These are phyloP conservation scores for Sarcoramphus papa DNA, from an alignment of 2,797 vertebrate genomes.

Conservation along the genomic window DNA sequence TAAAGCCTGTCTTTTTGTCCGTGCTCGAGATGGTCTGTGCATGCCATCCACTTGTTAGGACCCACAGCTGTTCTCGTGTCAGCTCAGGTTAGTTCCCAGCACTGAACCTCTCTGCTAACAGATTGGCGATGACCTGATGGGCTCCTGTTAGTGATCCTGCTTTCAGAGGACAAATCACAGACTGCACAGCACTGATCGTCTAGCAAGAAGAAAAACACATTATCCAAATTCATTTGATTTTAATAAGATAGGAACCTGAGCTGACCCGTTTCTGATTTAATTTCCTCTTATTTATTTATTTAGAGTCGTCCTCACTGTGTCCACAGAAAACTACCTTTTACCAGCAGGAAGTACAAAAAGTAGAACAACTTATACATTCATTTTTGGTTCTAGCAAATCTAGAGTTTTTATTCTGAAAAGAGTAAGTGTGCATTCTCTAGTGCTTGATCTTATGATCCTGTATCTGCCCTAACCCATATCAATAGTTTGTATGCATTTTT, in stretches of 20 bases:
- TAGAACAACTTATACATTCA: neutral
- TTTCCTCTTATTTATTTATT: neutral
- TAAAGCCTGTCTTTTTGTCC: neutral
- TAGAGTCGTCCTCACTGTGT: neutral
- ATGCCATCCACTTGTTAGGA: neutral
- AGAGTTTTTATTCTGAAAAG: neutral
- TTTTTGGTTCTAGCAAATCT: neutral
- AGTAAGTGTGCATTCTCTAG: rapidly evolving
- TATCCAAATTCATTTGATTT: neutral
- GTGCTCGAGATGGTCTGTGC: neutral
- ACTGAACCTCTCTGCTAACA: neutral
- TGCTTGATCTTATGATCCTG: neutral
- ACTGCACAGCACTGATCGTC: neutral
- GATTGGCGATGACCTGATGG: neutral
- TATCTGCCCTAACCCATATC: neutral
- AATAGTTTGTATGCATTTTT: neutral
- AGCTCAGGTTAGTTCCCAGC: slow-evolving; percentile 22
- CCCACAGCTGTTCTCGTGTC: slow-evolving; percentile 6
- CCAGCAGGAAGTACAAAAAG: neutral
- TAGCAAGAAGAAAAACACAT: neutral
- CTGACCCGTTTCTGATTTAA: neutral
- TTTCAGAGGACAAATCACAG: neutral
- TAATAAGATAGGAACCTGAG: neutral
- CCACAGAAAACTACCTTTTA: neutral
- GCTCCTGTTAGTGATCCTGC: neutral